Percentiles rank a stretch among this genome's conserved stretches.
These are phyloP conservation scores for Antechinus stuartii DNA, from an alignment of 2,113 vertebrate species.

Conservation along the genomic window DNA sequence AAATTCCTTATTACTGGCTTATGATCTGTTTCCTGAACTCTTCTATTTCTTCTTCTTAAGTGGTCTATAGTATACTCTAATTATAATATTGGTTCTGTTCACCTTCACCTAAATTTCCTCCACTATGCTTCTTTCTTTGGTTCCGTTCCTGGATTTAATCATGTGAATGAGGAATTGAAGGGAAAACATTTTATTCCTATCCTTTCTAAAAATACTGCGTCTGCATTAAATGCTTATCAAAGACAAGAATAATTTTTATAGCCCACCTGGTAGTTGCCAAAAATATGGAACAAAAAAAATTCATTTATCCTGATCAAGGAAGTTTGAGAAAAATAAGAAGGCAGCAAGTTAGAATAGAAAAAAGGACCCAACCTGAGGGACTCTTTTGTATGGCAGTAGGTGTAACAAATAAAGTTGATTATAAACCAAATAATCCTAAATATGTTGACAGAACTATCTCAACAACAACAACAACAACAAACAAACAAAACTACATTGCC, in stretches of 20 bases:
- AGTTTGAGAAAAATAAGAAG: neutral
- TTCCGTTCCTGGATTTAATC: neutral
- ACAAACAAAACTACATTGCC: neutral
- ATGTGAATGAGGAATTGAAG: neutral
- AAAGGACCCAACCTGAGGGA: neutral
- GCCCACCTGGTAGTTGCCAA: neutral
- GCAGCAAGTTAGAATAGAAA: neutral
- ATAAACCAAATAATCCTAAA: neutral
- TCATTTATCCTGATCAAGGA: neutral
- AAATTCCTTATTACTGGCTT: neutral
- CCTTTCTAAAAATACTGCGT: neutral
- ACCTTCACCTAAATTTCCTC: neutral
- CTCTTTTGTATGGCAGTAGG: neutral
- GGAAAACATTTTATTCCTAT: neutral
- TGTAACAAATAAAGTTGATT: neutral
- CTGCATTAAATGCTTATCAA: neutral
- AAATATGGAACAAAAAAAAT: neutral
- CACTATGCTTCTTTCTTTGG: neutral
- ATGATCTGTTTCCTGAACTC: neutral
- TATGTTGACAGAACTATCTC: neutral
- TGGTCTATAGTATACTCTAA: neutral
- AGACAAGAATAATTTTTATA: neutral
- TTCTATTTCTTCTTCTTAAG: neutral
- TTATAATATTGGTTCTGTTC: neutral
- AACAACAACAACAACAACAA: neutral